phyloP scores from a whole-genome alignment of 1,140 invertebrate genomes.

The Pteromalus puparum region DNA sequence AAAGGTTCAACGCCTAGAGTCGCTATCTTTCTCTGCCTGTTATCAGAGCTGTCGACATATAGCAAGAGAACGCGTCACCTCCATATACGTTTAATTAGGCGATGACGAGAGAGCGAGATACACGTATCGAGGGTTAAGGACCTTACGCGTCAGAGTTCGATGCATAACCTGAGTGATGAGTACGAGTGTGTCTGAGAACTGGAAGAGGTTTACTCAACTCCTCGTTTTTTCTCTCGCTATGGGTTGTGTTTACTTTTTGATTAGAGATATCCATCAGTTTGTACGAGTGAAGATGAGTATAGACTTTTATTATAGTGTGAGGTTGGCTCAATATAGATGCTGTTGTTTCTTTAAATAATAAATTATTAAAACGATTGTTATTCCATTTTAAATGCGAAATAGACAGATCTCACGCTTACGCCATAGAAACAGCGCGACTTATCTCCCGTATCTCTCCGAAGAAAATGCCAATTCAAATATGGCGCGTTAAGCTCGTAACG shows the following conservation, averaged over 20 bases:
- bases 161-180: background rate
- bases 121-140: slow-evolving; percentile 32
- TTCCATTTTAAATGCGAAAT: too few relatives aligned
- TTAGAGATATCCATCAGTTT: too few relatives aligned
- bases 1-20: slow-evolving; percentile 9
- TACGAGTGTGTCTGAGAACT: too few relatives aligned
- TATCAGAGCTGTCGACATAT: slow-evolving; percentile 38
- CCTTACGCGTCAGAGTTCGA: slow-evolving; percentile 9
- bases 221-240: background rate
- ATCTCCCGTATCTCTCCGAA: background rate
- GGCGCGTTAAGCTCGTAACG: background rate
- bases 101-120: background rate
- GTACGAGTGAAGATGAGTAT: background rate
- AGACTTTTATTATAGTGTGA: too few relatives aligned
- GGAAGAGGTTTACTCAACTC: background rate
- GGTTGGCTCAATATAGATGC: too few relatives aligned
- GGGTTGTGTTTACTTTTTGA: background rate
- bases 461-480: background rate
- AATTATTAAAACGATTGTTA: too few relatives aligned
- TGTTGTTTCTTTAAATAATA: too few relatives aligned
- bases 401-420: too few relatives aligned
- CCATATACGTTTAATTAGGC: slow-evolving; percentile 43
- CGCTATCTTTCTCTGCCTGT: background rate
- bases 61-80: slow-evolving; percentile 32
- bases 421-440: too few relatives aligned